Evolutionary conservation across 2,888 invertebrate species (phyloP).

Genomic region (Anoncus sp.): DNA sequence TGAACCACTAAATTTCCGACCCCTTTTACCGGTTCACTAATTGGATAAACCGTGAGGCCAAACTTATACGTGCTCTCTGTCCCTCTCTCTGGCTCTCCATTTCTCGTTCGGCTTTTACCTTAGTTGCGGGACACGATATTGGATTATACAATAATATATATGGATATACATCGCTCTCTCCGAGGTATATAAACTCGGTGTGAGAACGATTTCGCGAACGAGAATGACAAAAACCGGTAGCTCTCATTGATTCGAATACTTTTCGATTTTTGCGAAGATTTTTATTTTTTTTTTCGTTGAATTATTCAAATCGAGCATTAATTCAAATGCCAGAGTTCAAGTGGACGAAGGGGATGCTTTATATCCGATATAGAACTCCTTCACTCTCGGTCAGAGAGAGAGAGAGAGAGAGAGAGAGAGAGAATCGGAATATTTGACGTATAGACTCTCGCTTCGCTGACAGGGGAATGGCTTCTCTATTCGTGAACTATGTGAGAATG

Average conservation of each 20-base stretch:
- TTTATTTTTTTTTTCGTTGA: slow-evolving; percentile 3
- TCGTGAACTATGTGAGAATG: slow-evolving; percentile 7
- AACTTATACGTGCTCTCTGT: slow-evolving; percentile 36
- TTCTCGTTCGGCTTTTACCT: slow-evolving; percentile 31
- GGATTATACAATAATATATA: slow-evolving; percentile 23
- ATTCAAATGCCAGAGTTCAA: slow-evolving; percentile 39
- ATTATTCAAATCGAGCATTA: slow-evolving; percentile 45
- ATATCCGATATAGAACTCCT: not conserved
- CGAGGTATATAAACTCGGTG: not conserved
- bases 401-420: not conserved
- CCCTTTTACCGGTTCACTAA: slow-evolving; percentile 50
- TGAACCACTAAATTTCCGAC: slow-evolving; percentile 60
- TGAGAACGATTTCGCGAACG: slow-evolving; percentile 27
- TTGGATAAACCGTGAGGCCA: slow-evolving; percentile 59
- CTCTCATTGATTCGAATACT: slow-evolving; percentile 35
- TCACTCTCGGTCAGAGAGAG: not conserved
- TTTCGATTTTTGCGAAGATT: too few relatives aligned
- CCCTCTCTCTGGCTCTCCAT: not conserved
- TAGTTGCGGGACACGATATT: slow-evolving; percentile 56
- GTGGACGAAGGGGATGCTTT: not conserved
- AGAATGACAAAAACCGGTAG: slow-evolving; percentile 3
- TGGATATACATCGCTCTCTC: not conserved
- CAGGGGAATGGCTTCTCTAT: not conserved
- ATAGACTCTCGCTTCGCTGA: slow-evolving; percentile 3
- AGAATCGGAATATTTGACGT: slow-evolving; percentile 25